phyloP scores from a whole-genome alignment of 1,140 invertebrate species.

The Drosophila sulfurigaster region DNA sequence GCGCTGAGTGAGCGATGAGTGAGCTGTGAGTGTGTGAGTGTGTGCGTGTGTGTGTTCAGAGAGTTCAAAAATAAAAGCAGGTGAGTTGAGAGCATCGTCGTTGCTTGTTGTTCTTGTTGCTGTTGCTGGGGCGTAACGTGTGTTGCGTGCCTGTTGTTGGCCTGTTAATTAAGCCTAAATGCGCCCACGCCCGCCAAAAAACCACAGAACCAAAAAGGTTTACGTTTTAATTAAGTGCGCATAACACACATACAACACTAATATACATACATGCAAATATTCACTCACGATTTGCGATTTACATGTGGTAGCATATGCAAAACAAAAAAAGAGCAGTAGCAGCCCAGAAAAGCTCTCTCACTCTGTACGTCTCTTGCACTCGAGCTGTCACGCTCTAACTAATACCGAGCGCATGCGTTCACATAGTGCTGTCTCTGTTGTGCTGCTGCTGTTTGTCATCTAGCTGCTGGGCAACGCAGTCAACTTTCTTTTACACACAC shows the following conservation, averaged over 20 bases:
- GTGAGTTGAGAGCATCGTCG: conserved; percentile 32
- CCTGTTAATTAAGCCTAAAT: conserved; percentile 73
- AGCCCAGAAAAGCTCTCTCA: conserved; percentile 16
- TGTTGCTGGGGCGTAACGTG: conserved; percentile 66
- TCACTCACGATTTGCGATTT: not conserved
- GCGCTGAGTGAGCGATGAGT: not conserved
- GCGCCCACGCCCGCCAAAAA: conserved; percentile 36
- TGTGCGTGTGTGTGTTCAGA: conserved; percentile 8
- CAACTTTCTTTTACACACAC: conserved; percentile 68
- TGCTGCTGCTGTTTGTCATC: conserved; percentile 33
- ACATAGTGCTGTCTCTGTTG: conserved; percentile 20
- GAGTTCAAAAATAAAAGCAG: conserved; percentile 15
- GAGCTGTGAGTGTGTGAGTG: not conserved
- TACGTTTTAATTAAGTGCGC: conserved; percentile 67
- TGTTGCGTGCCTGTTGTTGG: conserved; percentile 25
- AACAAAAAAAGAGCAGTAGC: conserved; percentile 34
- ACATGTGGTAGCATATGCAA: not conserved
- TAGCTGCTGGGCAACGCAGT: conserved; percentile 48
- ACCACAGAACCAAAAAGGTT: conserved; percentile 4
- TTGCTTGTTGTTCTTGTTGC: conserved; percentile 1
- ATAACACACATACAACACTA: conserved; percentile 9
- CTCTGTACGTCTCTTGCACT: not conserved
- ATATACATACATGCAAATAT: not conserved
- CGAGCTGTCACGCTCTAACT: conserved; percentile 11
- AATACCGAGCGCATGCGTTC: not conserved